Conservation (phyloP, 2,888 invertebrate genomes). For the Ochlodes sylvanus region DNA sequence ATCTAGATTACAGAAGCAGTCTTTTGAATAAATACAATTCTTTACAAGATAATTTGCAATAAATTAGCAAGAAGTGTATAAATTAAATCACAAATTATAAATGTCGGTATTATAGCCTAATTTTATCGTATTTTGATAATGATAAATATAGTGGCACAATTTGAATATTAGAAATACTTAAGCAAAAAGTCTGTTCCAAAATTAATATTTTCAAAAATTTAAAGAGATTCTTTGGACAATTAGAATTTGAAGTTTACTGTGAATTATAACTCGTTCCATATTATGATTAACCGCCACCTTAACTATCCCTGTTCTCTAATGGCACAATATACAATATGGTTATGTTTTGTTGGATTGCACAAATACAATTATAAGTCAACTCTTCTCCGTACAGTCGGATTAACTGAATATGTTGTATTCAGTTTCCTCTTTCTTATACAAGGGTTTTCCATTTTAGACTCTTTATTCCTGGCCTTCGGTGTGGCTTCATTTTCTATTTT, state of each 20-base stretch:
- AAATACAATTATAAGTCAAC: conserved; percentile 53
- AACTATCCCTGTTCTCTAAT: background rate
- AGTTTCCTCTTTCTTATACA: conserved; percentile 47
- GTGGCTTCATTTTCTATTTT: conserved; percentile 58
- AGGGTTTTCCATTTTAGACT: conserved; percentile 33
- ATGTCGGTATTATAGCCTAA: conserved; percentile 21
- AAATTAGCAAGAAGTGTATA: conserved; percentile 34
- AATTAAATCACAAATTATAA: conserved; percentile 33
- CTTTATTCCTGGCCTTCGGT: conserved; percentile 52
- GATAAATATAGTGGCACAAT: conserved; percentile 31
- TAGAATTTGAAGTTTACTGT: too few relatives aligned
- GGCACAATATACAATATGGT: conserved; percentile 36
- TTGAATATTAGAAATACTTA: background rate
- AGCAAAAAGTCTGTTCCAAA: background rate
- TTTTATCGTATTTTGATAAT: conserved; percentile 14
- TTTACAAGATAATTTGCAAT: conserved; percentile 28
- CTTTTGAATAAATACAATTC: conserved; percentile 46
- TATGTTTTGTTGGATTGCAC: conserved; percentile 16
- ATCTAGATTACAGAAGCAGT: conserved; percentile 42
- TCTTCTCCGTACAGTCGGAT: conserved; percentile 55
- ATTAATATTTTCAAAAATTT: too few relatives aligned
- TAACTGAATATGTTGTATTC: conserved; percentile 33
- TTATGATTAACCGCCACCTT: background rate
- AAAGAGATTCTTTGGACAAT: too few relatives aligned
- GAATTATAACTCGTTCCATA: too few relatives aligned